Conservation (phyloP, 2,888 invertebrate species). For the Caenorhabditis japonica region DNA sequence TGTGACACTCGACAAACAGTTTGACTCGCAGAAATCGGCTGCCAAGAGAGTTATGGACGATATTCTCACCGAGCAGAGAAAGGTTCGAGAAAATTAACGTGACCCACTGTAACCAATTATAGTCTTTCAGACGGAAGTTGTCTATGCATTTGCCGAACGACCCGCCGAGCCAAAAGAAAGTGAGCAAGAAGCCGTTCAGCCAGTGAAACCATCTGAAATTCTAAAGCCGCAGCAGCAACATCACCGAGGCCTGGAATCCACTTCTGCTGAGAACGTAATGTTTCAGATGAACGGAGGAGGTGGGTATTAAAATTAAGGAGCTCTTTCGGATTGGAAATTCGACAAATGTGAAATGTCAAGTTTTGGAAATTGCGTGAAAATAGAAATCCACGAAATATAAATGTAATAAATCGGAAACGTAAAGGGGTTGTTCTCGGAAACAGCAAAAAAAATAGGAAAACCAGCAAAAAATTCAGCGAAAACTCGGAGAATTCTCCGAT, state of each 20-base stretch:
- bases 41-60: constrained; percentile 35
- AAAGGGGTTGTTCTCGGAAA: too few relatives aligned
- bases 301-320: not conserved
- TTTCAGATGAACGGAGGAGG: constrained; percentile 14
- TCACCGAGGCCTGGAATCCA: not conserved
- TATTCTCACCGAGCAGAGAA: constrained; percentile 34
- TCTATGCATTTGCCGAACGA: constrained; percentile 25
- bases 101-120: not conserved
- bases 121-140: constrained; percentile 24
- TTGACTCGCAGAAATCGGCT: constrained; percentile 22
- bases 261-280: constrained; percentile 20
- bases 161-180: not conserved
- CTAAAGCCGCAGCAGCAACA: not conserved
- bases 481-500: too few relatives aligned
- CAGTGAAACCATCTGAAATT: constrained; percentile 12
- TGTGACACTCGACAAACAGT: constrained; percentile 25
- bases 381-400: too few relatives aligned
- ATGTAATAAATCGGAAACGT: too few relatives aligned
- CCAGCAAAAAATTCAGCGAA: too few relatives aligned
- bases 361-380: too few relatives aligned
- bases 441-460: too few relatives aligned
- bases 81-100: constrained; percentile 8
- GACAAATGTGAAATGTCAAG: not conserved
- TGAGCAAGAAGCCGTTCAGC: constrained; percentile 13
- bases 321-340: not conserved